Evolutionary conservation across 2,797 vertebrate species (phyloP).

Genomic region (Telmatherina bonti): DNA sequence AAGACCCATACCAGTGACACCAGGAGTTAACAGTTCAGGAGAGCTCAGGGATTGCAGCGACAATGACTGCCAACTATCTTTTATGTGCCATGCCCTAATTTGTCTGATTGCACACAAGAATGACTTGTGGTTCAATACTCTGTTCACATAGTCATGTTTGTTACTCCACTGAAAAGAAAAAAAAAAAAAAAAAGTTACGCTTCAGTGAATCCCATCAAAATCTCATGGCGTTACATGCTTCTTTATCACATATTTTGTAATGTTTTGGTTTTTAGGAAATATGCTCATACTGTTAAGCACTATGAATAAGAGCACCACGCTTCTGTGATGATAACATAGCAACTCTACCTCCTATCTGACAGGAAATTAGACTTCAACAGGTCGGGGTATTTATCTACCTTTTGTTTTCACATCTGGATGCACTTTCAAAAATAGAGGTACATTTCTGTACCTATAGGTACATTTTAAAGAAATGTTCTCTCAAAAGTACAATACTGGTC

Average conservation of each 20-base stretch:
- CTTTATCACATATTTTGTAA: constrained; percentile 36
- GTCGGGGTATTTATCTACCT: constrained; percentile 72
- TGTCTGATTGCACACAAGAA: constrained; percentile 1
- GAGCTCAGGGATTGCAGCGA: too few species aligned
- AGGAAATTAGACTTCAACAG: constrained; percentile 69
- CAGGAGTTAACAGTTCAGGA: too few species aligned
- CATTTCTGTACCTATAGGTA: too few species aligned
- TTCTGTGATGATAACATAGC: constrained; percentile 57
- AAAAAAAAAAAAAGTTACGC: too few species aligned
- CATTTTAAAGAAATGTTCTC: too few species aligned
- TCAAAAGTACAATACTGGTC: too few species aligned
- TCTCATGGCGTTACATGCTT: constrained; percentile 10
- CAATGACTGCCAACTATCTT: background rate
- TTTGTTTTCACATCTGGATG: constrained; percentile 68
- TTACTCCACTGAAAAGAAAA: constrained; percentile 22
- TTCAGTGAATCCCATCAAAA: constrained; percentile 26
- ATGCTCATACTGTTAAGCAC: constrained; percentile 65
- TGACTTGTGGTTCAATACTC: background rate
- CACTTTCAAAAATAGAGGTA: too few species aligned
- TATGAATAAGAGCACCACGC: constrained; percentile 54
- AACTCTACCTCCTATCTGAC: background rate
- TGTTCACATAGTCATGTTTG: constrained; percentile 9
- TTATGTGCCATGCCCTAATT: background rate
- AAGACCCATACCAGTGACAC: too few species aligned
- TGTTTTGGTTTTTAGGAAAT: constrained; percentile 37